Evolutionary conservation across 2,113 vertebrate genomes (phyloP), one percentile per base, ranked within the genome.

Genomic region (Phocoena phocoena): DNA sequence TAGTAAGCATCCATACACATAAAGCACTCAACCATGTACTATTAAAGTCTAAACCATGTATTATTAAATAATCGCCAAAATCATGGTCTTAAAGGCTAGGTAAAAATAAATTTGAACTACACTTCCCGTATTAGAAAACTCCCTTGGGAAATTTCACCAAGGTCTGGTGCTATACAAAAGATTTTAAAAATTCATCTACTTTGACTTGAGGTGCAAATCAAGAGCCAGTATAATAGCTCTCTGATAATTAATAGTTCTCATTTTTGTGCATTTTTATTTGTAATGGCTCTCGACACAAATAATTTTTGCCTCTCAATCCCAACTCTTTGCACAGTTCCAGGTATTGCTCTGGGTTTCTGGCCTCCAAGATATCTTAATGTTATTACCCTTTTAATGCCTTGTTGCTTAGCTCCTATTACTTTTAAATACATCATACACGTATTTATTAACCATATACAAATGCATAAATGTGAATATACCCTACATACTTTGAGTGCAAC

Each of bases 261-360:
- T 38, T 92, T 95, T 94, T 88, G 63, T 93, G 17, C 15, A 70
- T 65, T 96, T 93, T 94, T 86, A 95, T 88, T 93, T 82, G 9
- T 65, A 85, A 96, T 73, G 38, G 58, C 14, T 77, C n/a, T 85
- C 21, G 38, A 70, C 31, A 80, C 38, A 82, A 47, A 86, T 65
- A 81, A 53, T 84, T 92, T 71, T 93, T 85, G 38, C 58, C 25
- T 74, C 41, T 60, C 71, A 93, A 65, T 85, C 73, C 89, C 60
- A 91, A 41, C 23, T 77, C 93, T 92, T 76, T 87, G 44, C 33
- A 90, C 17, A 20, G 58, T 86, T 80, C 65, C 77, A 81, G 36
- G 33, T 81, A 60, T 11, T 93, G 33, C 8, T 74, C 68, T 85
- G 65, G 62, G 68, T 89, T 91, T 80, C 73, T 55, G 47, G 26